phyloP scores from a whole-genome alignment of 2,113 vertebrate species.

The Pluvialis apricaria region DNA sequence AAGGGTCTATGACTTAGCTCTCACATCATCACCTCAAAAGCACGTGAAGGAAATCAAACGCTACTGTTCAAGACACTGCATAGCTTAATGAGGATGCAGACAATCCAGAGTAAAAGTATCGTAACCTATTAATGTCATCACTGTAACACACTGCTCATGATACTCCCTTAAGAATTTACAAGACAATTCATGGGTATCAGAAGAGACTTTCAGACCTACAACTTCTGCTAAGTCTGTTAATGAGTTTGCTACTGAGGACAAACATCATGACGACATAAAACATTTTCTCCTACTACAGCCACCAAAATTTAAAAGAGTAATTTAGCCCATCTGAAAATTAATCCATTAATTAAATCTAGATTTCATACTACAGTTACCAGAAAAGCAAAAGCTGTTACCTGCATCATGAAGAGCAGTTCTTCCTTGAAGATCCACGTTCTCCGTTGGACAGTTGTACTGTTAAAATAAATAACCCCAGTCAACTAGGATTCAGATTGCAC shows the following conservation, averaged over 20 bases:
- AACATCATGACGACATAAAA: neutral
- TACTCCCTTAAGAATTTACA: too few relatives aligned
- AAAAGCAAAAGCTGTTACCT: slow-evolving; percentile 69
- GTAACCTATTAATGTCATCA: rapidly evolving
- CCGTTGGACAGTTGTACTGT: slow-evolving; percentile 94
- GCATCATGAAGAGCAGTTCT: slow-evolving; percentile 94
- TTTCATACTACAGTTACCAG: neutral
- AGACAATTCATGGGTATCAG: neutral
- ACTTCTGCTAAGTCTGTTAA: neutral
- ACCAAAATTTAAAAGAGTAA: neutral
- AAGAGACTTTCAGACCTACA: neutral
- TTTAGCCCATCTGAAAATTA: neutral
- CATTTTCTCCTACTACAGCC: neutral
- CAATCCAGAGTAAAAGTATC: neutral
- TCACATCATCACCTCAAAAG: neutral
- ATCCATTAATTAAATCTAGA: neutral
- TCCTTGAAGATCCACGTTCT: slow-evolving; percentile 91
- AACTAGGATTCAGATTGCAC: neutral
- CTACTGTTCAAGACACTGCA: neutral
- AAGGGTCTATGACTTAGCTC: neutral
- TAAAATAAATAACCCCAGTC: neutral
- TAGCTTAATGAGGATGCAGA: rapidly evolving
- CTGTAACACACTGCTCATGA: rapidly evolving
- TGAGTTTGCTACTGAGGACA: neutral
- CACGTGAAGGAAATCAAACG: rapidly evolving